Base-by-base conservation (phyloP, 1,140 invertebrate genomes). In the Pygmarrhopalites habei region DNA sequence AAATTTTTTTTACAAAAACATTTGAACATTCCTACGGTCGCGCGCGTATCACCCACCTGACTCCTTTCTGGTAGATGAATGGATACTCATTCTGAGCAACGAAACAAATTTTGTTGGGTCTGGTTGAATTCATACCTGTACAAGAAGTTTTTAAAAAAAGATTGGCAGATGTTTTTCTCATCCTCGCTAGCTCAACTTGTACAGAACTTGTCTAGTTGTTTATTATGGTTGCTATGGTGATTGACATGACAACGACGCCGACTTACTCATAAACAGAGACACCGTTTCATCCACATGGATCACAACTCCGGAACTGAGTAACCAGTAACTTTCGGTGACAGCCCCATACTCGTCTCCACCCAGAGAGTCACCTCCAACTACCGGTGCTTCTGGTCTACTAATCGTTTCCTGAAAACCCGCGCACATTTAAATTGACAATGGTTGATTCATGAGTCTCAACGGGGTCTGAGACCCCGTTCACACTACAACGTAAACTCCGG, bases 291-390 rank as follows among this genome's bases (percentile, higher is more conserved):
- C 79, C 4, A 86, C 81, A 67, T 77, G 82, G 28, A 87, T 77
- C 64, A 82, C 84, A 44, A 81, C 73, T 2, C 88, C 88, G 52
- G 79, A 75, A 17, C 85, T 85, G 55, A 81, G 85, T 1, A 90
- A 72, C 87, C 87, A 90, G 70, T 89, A 88, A 2, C 85, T 82
- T 71, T 90, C 88, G 0, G 82, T 76, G 0, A 90, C 74, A 5
- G 81, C 86, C 71, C 74, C 74, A 41, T 73, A 71, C 15, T 60
- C 56, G 14, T 21, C 23, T 2, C 57, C 49, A 43, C 72, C 71
- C 4, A 73, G 44, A 65, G 71, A 72, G 51, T 76, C 75, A 2
- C 72, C 75, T 4, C 74, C 72, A 1, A 75, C 68, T 19, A 66
- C 70, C 26, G 73, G 52, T 15, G 66, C 57, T 47, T 72, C 71